Evolutionary conservation across 2,888 invertebrate species (phyloP).

Genomic region (Mythimna impura): DNA sequence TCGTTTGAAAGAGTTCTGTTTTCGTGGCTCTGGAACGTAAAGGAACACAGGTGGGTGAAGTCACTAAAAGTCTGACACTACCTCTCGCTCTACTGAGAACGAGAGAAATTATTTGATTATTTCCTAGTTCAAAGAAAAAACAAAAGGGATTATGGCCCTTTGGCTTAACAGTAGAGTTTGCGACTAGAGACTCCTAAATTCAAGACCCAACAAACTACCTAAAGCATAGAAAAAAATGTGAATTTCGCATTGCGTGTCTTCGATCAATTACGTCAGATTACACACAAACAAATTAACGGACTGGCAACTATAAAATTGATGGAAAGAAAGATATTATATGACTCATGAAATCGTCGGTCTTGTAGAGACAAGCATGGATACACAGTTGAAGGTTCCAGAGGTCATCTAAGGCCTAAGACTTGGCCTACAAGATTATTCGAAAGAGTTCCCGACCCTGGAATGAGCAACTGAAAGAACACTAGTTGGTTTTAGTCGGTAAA

Average conservation of each 20-base stretch:
- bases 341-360: slow-evolving; percentile 39
- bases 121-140: too few relatives aligned
- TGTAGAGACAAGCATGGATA: background rate
- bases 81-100: too few relatives aligned
- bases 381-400: background rate
- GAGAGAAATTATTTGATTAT: too few relatives aligned
- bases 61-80: too few relatives aligned
- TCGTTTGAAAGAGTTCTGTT: too few relatives aligned
- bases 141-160: too few relatives aligned
- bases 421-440: too few relatives aligned
- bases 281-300: slow-evolving; percentile 57
- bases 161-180: background rate
- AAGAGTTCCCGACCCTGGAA: too few relatives aligned
- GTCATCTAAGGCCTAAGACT: background rate
- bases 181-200: background rate
- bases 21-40: too few relatives aligned
- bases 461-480: too few relatives aligned
- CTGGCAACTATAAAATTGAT: slow-evolving; percentile 49
- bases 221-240: background rate
- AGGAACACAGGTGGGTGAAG: too few relatives aligned
- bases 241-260: slow-evolving; percentile 47
- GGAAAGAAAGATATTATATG: slow-evolving; percentile 42
- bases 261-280: slow-evolving; percentile 56
- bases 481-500: too few relatives aligned
- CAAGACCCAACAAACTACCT: background rate